Evolutionary conservation across 2,888 invertebrate species (phyloP), one percentile per base, ranked within the genome.

Genomic region (Drosophila rellima): DNA sequence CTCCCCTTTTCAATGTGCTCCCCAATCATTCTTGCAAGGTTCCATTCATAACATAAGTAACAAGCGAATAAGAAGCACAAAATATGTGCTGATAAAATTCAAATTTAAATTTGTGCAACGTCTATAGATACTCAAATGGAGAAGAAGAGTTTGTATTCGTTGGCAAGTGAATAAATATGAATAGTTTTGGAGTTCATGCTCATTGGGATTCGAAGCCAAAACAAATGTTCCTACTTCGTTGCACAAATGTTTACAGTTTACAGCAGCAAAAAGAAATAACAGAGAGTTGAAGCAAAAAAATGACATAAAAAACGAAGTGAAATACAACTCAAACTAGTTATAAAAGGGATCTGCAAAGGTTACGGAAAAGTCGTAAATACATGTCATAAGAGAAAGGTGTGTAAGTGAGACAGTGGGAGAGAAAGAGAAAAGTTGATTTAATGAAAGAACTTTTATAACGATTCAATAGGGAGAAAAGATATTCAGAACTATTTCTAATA

Each of bases 201-300:
- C 80, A 83, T 78, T 86, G 76, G 67, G 74, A 76, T 74, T 71
- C 68, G 69, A 70, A 72, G 81, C 74, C 74, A 86, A 78, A 86
- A 76, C 87, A 75, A 84, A 88, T 82, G 88, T 86, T 88, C 62
- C 62, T 69, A 80, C 87, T 83, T 83, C 82, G 88, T 83, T 78
- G 71, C 70, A 69, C 78, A 82, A 78, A 78, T 88, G 82, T 78
- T 88, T 85, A 75, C 83, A 82, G 66, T 55, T 88, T 66, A 47
- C 55, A 77, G 56, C 67, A 70, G 47, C n/a, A 52, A 57, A 48
- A 39, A 52, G 54, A 18, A 39, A 45, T 7, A 33, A 59, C 48
- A 29, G 52, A 55, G 37, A 48, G 7, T 40, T 42, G 26, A 57
- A 47, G 47, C 3, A 29, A 35, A 42, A 40, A 42, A 40, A 35